phyloP scores from a whole-genome alignment of 2,888 invertebrate genomes.

The Lepidonotus clava region DNA sequence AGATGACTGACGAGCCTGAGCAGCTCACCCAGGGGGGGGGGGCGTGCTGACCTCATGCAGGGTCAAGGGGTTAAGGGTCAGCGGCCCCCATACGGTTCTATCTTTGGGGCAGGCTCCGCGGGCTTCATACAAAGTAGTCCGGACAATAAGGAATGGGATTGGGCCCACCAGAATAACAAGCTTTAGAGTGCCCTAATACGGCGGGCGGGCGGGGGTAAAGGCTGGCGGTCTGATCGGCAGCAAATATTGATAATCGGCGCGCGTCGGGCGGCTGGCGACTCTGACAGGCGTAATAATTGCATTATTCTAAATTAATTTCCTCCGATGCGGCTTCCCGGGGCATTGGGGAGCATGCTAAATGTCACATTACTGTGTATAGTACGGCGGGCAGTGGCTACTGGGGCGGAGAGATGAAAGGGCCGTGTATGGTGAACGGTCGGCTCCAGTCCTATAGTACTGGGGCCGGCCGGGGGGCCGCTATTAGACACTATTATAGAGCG shows the following conservation, averaged over 20 bases:
- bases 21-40: neutral
- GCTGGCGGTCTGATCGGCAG: neutral
- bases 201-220: neutral
- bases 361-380: slow-evolving; percentile 31
- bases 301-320: slow-evolving; percentile 44
- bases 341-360: slow-evolving; percentile 6
- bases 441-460: too few relatives aligned
- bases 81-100: slow-evolving; percentile 21
- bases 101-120: neutral
- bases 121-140: neutral
- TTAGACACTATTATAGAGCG: slow-evolving; percentile 21
- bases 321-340: neutral
- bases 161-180: slow-evolving; percentile 25
- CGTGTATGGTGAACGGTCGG: neutral
- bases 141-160: slow-evolving; percentile 31
- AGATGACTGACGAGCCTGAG: slow-evolving; percentile 26
- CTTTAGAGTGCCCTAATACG: slow-evolving; percentile 15
- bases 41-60: neutral
- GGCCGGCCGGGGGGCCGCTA: slow-evolving; percentile 1
- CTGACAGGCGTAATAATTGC: slow-evolving; percentile 20
- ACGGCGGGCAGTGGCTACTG: neutral
- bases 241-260: slow-evolving; percentile 41
- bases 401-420: neutral
- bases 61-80: neutral
- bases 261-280: neutral